phyloP scores from a whole-genome alignment of 2,113 vertebrate species.

The Cyrtonyx montezumae region DNA sequence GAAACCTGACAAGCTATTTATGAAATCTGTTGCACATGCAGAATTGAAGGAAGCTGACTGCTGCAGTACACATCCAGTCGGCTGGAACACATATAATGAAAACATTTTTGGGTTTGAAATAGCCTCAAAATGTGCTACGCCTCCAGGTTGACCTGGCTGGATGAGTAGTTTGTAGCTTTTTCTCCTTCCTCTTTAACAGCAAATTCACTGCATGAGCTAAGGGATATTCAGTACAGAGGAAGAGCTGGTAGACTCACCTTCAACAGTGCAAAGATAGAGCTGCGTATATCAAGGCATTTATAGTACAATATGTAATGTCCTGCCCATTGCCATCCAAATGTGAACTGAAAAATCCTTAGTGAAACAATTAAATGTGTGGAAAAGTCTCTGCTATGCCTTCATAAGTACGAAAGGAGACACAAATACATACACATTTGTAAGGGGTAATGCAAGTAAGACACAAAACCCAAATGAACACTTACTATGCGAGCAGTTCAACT shows the following conservation, averaged over 20 bases:
- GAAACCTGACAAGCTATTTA: background rate
- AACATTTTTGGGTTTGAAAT: background rate
- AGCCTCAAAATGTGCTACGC: background rate
- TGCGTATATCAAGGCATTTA: background rate
- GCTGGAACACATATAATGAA: background rate
- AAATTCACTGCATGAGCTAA: background rate
- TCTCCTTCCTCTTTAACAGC: background rate
- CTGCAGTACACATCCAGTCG: background rate
- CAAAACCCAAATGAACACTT: background rate
- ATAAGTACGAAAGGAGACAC: background rate
- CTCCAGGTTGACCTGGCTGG: background rate
- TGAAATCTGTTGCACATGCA: background rate
- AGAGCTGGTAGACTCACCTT: background rate
- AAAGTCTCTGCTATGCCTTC: background rate
- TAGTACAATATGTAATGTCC: background rate
- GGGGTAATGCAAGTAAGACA: background rate
- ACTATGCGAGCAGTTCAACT: background rate
- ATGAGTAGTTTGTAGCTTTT: background rate
- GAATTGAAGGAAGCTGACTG: background rate
- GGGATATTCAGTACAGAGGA: background rate
- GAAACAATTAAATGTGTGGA: background rate
- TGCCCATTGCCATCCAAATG: background rate
- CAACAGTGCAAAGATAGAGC: background rate
- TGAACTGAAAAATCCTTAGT: background rate
- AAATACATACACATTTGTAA: background rate